These are phyloP conservation scores for Myxocyprinus asiaticus DNA, from an alignment of 2,113 vertebrate genomes.

Conservation along the genomic window DNA sequence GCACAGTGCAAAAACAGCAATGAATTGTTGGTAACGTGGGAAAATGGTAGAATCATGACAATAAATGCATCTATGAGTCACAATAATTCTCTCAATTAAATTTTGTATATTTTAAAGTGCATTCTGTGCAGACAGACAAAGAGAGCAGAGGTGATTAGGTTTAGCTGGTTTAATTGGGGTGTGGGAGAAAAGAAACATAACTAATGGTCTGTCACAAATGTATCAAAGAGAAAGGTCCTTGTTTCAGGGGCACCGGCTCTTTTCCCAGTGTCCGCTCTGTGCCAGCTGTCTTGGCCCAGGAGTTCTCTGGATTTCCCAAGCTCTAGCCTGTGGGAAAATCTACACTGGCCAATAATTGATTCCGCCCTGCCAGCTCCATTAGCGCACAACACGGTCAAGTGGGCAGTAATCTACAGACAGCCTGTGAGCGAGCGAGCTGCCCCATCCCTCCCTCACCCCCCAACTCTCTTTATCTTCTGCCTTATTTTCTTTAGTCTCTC, in stretches of 20 bases:
- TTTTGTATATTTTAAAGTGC: not conserved
- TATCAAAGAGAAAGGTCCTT: conserved; percentile 64
- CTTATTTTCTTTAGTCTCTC: too few species aligned
- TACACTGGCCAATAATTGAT: conserved; percentile 99
- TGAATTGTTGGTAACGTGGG: not conserved
- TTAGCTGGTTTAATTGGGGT: conserved; percentile 39
- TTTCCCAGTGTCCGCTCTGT: conserved; percentile 82
- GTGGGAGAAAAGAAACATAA: conserved; percentile 74
- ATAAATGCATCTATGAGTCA: not conserved
- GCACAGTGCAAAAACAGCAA: not conserved
- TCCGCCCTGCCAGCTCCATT: conserved; percentile 99
- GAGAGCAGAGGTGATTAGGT: conserved; percentile 61
- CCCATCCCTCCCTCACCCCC: not conserved
- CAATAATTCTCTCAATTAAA: not conserved
- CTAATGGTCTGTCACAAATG: conserved; percentile 75
- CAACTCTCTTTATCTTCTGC: too few species aligned
- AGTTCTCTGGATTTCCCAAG: conserved; percentile 91
- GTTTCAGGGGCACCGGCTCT: conserved; percentile 69
- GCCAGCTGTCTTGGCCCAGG: conserved; percentile 85
- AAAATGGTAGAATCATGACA: not conserved
- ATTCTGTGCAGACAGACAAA: not conserved
- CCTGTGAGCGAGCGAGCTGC: conserved; percentile 42
- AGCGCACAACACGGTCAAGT: conserved; percentile 90
- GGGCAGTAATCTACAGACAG: conserved; percentile 88
- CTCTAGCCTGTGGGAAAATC: conserved; percentile 98